Conservation (phyloP, 1,140 invertebrate genomes). For the Macrobrachium nipponense region DNA sequence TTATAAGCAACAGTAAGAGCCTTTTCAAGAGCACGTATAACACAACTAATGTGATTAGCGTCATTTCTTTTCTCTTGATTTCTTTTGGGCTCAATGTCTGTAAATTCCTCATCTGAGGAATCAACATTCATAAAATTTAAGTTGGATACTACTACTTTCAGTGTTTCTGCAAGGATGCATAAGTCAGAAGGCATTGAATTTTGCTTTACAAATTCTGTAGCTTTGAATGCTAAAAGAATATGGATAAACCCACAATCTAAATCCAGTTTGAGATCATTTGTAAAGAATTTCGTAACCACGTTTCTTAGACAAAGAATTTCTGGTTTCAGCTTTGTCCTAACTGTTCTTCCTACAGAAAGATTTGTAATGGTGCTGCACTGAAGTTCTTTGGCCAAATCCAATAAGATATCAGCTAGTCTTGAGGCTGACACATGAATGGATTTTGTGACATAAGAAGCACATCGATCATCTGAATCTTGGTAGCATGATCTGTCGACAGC, state of each 20-base stretch:
- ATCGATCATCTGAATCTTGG: conserved; percentile 15
- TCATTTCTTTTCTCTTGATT: conserved; percentile 12
- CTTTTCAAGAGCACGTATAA: conserved; percentile 39
- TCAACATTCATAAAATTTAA: conserved; percentile 36
- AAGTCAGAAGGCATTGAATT: conserved; percentile 34
- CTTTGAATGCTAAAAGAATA: conserved; percentile 40
- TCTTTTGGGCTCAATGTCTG: background rate
- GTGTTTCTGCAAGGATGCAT: conserved; percentile 16
- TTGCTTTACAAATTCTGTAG: conserved; percentile 14
- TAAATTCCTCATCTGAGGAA: conserved; percentile 46
- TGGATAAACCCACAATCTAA: conserved; percentile 40
- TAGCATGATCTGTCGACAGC: background rate
- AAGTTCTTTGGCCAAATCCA: conserved; percentile 39
- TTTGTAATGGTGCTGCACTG: conserved; percentile 40
- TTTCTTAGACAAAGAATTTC: conserved; percentile 42
- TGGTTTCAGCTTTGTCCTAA: conserved; percentile 38
- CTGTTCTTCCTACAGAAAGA: conserved; percentile 18
- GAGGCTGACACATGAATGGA: conserved; percentile 32
- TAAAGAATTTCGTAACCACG: conserved; percentile 19
- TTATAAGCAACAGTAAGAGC: conserved; percentile 31
- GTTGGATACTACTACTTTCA: conserved; percentile 41
- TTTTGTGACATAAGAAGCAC: conserved; percentile 33
- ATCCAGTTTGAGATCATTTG: background rate
- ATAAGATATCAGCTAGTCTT: conserved; percentile 34
- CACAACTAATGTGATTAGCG: conserved; percentile 32